Evolutionary conservation across 2,888 invertebrate genomes (phyloP), one percentile per base, ranked within the genome.

Genomic region (Exocentrus adspersus): DNA sequence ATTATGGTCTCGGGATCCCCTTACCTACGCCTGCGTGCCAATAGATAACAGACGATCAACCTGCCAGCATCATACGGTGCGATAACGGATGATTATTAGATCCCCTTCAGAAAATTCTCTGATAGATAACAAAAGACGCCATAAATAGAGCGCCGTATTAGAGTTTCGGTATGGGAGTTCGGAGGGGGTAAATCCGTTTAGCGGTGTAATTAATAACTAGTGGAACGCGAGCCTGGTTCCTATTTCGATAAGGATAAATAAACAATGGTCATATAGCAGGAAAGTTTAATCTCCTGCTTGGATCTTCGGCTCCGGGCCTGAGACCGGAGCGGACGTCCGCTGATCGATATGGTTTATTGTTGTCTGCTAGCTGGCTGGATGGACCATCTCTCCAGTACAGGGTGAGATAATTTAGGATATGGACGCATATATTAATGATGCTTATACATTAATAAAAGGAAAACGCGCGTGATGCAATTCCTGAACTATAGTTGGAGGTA

Each of bases 221-320:
- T 67, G 67, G 67, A 71, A 70, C 70, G 70, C 69, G 70, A 70
- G 73, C 69, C 67, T 67, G 70, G 70, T 73, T 73, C 73, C 72
- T 70, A 68, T 71, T 73, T 72, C 71, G 72, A 75, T 74, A 74
- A 75, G 70, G 70, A 60, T 68, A 71, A 74, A 68, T 72, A 71
- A 72, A 70, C 73, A 72, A 72, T 69, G 62, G 68, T 65, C 64
- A 60, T 65, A 66, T 59, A 68, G 65, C 63, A 71, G 70, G 70
- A 71, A 71, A 70, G 64, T 71, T 71, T 71, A 71, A 70, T 70
- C 69, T 65, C 64, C 52, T 61, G 63, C 42, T 68, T 62, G 63
- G 60, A 68, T 69, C 71, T 68, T 62, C 68, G 61, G 67, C 61
- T 60, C 60, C 62, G 61, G 59, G 61, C 61, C 65, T 60, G 41